phyloP scores from a whole-genome alignment of 1,140 invertebrate genomes.

The Drosophila cardini region DNA sequence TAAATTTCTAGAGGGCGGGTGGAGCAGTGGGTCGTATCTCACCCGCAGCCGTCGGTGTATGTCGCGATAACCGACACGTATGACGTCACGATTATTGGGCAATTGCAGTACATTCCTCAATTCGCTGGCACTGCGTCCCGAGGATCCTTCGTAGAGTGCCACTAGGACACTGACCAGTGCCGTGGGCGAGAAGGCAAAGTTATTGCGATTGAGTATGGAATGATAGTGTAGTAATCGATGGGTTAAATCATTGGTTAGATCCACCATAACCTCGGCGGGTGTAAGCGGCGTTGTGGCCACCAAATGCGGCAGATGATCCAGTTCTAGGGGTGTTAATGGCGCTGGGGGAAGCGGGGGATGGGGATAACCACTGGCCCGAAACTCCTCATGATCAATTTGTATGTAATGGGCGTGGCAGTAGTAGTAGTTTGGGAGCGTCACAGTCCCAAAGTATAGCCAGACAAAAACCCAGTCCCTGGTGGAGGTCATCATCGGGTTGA shows the following conservation, averaged over 20 bases:
- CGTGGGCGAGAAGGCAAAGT: conserved; percentile 93
- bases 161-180: conserved; percentile 91
- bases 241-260: conserved; percentile 91
- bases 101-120: conserved; percentile 88
- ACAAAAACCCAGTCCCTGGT: conserved; percentile 10
- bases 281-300: conserved; percentile 72
- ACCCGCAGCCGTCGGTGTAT: conserved; percentile 91
- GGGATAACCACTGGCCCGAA: conserved; percentile 71
- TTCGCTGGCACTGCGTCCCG: conserved; percentile 89
- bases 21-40: conserved; percentile 66
- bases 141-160: conserved; percentile 91
- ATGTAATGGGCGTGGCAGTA: conserved; percentile 63
- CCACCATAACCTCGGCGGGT: conserved; percentile 90
- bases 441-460: conserved; percentile 7
- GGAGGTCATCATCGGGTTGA: conserved; percentile 40
- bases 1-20: conserved; percentile 52
- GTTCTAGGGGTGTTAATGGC: conserved; percentile 54
- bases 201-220: conserved; percentile 89
- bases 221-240: conserved; percentile 89
- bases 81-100: conserved; percentile 89
- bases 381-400: conserved; percentile 80
- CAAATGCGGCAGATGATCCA: conserved; percentile 65
- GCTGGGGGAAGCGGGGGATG: conserved; percentile 67
- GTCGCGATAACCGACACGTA: conserved; percentile 91
- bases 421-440: neutral